Percentiles rank a stretch among this genome's conserved stretches.
phyloP scores from a whole-genome alignment of 2,888 invertebrate genomes.

The Eupeodes luniger region DNA sequence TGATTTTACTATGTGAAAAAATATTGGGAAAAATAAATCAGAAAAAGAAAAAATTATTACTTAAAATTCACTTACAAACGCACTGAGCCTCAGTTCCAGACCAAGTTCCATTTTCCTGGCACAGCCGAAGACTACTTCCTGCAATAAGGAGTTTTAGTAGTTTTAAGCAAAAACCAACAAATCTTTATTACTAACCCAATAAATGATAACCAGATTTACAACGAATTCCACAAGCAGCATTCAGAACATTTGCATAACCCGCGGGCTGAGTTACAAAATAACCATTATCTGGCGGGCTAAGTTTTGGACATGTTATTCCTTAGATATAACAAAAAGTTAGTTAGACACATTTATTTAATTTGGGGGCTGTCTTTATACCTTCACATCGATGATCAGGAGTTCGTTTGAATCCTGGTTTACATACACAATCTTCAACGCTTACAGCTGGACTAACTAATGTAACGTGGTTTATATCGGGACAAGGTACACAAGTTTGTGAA shows the following conservation, averaged over 20 bases:
- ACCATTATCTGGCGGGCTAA: constrained; percentile 87
- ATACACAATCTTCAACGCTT: constrained; percentile 86
- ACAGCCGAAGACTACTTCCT: constrained; percentile 86
- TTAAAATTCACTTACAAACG: constrained; percentile 84
- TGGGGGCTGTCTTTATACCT: constrained; percentile 78
- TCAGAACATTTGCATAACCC: constrained; percentile 87
- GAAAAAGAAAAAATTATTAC: no score
- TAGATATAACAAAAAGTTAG: not conserved
- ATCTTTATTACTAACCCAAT: constrained; percentile 79
- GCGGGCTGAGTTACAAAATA: constrained; percentile 87
- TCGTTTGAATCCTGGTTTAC: constrained; percentile 87
- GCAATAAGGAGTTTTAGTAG: not conserved
- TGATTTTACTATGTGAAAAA: constrained; percentile 85
- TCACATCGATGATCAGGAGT: constrained; percentile 85
- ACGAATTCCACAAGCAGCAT: constrained; percentile 89
- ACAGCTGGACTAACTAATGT: constrained; percentile 86
- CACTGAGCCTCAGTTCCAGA: constrained; percentile 87
- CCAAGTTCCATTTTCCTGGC: constrained; percentile 88
- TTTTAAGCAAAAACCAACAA: not conserved
- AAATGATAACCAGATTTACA: constrained; percentile 88
- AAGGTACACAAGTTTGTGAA: constrained; percentile 84
- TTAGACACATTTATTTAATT: not conserved
- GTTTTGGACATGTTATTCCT: constrained; percentile 87
- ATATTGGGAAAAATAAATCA: not conserved
- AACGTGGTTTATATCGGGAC: constrained; percentile 88